Conservation (phyloP, 2,113 vertebrate species). For the Vulpes vulpes region DNA sequence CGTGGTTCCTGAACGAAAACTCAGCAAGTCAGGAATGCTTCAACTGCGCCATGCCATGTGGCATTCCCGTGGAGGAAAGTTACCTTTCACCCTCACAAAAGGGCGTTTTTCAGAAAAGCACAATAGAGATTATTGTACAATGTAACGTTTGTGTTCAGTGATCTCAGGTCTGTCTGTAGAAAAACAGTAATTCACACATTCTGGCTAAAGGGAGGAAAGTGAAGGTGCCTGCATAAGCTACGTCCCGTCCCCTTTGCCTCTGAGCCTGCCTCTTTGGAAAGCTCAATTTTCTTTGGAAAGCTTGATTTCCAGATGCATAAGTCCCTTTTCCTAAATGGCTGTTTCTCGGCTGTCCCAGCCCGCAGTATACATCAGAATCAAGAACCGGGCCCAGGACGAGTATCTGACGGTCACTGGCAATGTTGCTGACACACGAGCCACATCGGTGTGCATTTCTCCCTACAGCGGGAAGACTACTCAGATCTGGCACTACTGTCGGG, state of each 20-base stretch:
- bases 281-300: background rate
- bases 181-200: background rate
- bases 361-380: conserved; percentile 89
- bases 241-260: background rate
- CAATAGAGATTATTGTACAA: background rate
- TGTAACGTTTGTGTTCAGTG: background rate
- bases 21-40: background rate
- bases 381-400: conserved; percentile 86
- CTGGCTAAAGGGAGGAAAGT: background rate
- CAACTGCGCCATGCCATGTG: background rate
- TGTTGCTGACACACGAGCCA: conserved; percentile 78
- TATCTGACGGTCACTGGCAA: conserved; percentile 87
- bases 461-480: conserved; percentile 85
- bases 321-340: background rate
- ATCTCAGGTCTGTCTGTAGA: background rate
- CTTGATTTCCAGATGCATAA: background rate
- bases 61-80: background rate
- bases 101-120: background rate
- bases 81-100: background rate
- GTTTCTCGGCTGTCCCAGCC: conserved; percentile 82
- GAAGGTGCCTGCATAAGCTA: background rate
- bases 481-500: conserved; percentile 90
- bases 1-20: background rate
- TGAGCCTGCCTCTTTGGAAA: background rate
- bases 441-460: conserved; percentile 85